phyloP scores from a whole-genome alignment of 2,113 vertebrate genomes.

The Polyodon spathula region DNA sequence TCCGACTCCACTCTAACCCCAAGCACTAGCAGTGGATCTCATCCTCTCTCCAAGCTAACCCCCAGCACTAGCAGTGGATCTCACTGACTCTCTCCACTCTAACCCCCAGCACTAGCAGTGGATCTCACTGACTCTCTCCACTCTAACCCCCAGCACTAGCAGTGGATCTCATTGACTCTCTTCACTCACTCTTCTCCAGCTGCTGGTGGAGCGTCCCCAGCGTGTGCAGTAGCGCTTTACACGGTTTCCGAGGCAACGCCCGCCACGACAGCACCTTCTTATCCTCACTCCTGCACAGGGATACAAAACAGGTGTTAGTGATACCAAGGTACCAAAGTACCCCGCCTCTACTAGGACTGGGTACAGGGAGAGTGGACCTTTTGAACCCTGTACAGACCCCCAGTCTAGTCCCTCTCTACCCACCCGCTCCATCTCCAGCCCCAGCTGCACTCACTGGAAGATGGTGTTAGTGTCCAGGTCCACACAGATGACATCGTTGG shows the following conservation, averaged over 20 bases:
- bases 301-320: background rate
- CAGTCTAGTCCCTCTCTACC: background rate
- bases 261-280: slow-evolving; percentile 73
- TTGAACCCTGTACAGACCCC: rapidly evolving
- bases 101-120: no score
- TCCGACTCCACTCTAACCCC: no score
- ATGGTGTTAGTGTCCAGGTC: slow-evolving; percentile 93
- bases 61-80: no score
- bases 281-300: slow-evolving; percentile 66
- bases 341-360: no score
- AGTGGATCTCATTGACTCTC: background rate
- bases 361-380: no score
- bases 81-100: no score
- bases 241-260: slow-evolving; percentile 72
- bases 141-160: background rate
- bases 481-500: slow-evolving; percentile 77
- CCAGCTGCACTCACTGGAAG: slow-evolving; percentile 71
- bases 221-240: slow-evolving; percentile 69
- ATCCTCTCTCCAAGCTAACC: no score
- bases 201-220: slow-evolving; percentile 70
- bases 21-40: no score
- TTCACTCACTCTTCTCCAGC: slow-evolving; percentile 77
- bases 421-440: background rate
- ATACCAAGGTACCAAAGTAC: background rate
- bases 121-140: no score